A percentile compares a stretch with the other conserved stretches of the same genome.
Evolutionary conservation across 1,140 invertebrate genomes (phyloP).

Genomic region (Rhizoglyphus robini): DNA sequence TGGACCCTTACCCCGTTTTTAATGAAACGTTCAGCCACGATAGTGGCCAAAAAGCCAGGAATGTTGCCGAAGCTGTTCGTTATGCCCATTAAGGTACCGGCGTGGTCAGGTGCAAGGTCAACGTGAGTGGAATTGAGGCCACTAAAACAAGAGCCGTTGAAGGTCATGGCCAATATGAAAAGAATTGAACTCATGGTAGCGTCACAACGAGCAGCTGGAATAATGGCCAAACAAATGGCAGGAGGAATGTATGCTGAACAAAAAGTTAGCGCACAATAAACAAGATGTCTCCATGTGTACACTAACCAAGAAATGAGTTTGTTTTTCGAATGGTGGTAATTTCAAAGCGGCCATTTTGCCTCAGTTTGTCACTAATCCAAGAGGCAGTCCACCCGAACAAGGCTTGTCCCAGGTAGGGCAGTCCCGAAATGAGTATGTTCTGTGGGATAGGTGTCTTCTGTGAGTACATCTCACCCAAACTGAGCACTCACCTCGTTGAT

Average conservation of each 20-base stretch:
- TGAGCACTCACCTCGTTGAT: constrained; percentile 56
- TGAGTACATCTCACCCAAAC: background rate
- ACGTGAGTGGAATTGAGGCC: constrained; percentile 24
- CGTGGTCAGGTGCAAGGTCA: constrained; percentile 25
- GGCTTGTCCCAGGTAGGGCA: constrained; percentile 44
- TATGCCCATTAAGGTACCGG: constrained; percentile 30
- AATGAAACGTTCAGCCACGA: constrained; percentile 26
- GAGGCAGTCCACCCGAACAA: constrained; percentile 38
- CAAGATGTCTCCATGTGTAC: background rate
- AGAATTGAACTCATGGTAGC: constrained; percentile 23
- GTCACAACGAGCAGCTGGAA: constrained; percentile 54
- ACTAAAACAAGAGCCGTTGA: constrained; percentile 23
- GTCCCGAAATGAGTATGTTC: constrained; percentile 43
- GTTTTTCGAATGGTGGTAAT: constrained; percentile 25
- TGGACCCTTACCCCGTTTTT: constrained; percentile 28
- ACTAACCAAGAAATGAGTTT: constrained; percentile 25
- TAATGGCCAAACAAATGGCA: constrained; percentile 48
- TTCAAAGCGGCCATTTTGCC: constrained; percentile 22
- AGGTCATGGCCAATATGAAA: constrained; percentile 24
- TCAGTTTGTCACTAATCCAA: constrained; percentile 37
- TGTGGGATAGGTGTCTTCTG: constrained; percentile 27
- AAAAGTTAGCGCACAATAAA: constrained; percentile 7
- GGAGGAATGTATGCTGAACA: constrained; percentile 44
- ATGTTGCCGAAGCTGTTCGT: constrained; percentile 31
- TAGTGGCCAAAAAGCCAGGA: constrained; percentile 29